These are phyloP conservation scores for Ochropleura leucogaster DNA, from an alignment of 2,888 invertebrate genomes.

Conservation along the genomic window DNA sequence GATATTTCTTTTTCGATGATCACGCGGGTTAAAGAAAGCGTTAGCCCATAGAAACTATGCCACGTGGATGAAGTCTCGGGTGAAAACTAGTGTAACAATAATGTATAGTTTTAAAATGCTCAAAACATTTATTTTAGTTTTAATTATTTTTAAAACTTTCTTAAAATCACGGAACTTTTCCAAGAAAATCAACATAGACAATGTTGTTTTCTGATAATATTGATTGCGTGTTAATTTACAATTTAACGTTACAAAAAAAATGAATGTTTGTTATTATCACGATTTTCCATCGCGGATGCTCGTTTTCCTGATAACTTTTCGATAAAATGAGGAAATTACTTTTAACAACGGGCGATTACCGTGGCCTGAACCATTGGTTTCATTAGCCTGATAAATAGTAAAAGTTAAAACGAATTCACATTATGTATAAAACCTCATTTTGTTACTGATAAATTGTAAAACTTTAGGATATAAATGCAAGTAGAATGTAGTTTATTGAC, in stretches of 20 bases:
- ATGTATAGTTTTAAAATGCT: slow-evolving; percentile 15
- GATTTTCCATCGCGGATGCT: slow-evolving; percentile 45
- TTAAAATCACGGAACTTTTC: slow-evolving; percentile 4
- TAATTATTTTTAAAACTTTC: slow-evolving; percentile 28
- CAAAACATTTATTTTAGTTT: slow-evolving; percentile 40
- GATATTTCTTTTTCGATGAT: too few species aligned
- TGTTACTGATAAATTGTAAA: background rate
- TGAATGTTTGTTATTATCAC: slow-evolving; percentile 27
- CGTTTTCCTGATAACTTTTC: slow-evolving; percentile 47
- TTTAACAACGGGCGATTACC: slow-evolving; percentile 56
- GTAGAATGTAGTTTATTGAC: slow-evolving; percentile 2
- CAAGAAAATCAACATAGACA: slow-evolving; percentile 13
- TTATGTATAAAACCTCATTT: slow-evolving; percentile 21
- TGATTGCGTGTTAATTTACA: slow-evolving; percentile 50
- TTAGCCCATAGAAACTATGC: too few species aligned
- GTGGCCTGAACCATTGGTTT: slow-evolving; percentile 45
- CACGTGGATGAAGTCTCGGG: too few species aligned
- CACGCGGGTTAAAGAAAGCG: too few species aligned
- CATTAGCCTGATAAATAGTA: slow-evolving; percentile 44
- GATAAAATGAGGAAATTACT: slow-evolving; percentile 56
- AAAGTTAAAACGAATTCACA: slow-evolving; percentile 37
- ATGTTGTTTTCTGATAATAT: slow-evolving; percentile 8
- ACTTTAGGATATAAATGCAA: background rate
- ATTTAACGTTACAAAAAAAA: slow-evolving; percentile 18
- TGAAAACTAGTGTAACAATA: too few species aligned